Conservation (phyloP, 1,140 invertebrate species). For the Drosophila nasuta region DNA sequence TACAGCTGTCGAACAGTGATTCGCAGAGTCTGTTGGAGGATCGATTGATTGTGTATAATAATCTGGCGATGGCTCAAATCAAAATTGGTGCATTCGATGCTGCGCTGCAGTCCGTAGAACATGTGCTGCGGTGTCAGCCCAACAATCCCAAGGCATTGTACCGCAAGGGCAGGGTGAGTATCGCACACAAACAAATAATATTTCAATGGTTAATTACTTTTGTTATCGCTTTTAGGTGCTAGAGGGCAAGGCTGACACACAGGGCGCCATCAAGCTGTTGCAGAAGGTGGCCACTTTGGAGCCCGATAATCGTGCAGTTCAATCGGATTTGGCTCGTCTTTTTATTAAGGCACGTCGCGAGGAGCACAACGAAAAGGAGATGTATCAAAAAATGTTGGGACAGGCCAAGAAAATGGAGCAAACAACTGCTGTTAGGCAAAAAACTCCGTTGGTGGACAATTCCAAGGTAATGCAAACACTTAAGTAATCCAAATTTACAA, state of each 20-base stretch:
- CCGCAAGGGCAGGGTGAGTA: slow-evolving; percentile 90
- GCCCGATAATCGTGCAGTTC: slow-evolving; percentile 87
- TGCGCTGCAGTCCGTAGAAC: slow-evolving; percentile 92
- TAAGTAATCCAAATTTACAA: neutral
- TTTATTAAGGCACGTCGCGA: slow-evolving; percentile 87
- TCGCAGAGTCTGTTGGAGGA: slow-evolving; percentile 90
- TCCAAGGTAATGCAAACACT: slow-evolving; percentile 61
- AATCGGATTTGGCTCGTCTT: slow-evolving; percentile 87
- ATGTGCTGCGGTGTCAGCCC: slow-evolving; percentile 92
- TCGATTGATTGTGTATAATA: slow-evolving; percentile 93
- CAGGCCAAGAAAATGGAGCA: slow-evolving; percentile 84
- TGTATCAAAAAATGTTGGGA: slow-evolving; percentile 90
- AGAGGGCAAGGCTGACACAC: slow-evolving; percentile 87
- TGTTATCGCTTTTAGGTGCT: slow-evolving; percentile 86
- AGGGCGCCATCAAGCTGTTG: slow-evolving; percentile 87
- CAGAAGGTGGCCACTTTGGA: slow-evolving; percentile 87
- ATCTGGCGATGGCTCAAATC: slow-evolving; percentile 95
- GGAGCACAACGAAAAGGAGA: slow-evolving; percentile 86
- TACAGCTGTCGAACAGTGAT: slow-evolving; percentile 86
- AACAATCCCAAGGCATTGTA: slow-evolving; percentile 95
- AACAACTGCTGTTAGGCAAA: slow-evolving; percentile 73
- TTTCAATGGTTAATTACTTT: neutral
- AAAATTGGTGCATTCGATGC: slow-evolving; percentile 93
- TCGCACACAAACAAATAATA: neutral
- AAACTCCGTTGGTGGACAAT: slow-evolving; percentile 69